A percentile compares a stretch with the other conserved stretches of the same genome.
Evolutionary conservation across 2,797 vertebrate species (phyloP).

Genomic region (Psittacula echo): DNA sequence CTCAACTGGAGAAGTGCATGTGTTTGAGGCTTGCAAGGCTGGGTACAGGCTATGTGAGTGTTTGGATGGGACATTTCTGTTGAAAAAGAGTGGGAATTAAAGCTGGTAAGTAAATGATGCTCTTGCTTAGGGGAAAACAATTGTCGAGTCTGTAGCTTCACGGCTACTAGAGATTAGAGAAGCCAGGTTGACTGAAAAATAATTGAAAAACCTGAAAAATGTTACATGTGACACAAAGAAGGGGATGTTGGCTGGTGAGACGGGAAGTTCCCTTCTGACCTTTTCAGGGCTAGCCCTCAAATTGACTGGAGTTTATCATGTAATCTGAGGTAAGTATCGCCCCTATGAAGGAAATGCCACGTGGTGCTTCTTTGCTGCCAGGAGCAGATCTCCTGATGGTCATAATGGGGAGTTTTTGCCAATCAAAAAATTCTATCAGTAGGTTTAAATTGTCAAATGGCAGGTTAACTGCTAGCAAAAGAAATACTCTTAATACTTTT

Average conservation of each 20-base stretch:
- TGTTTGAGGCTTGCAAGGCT: background rate
- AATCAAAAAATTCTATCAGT: background rate
- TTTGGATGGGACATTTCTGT: background rate
- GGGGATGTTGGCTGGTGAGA: background rate
- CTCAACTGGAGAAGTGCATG: background rate
- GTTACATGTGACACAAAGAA: fast-evolving
- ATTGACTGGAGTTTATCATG: background rate
- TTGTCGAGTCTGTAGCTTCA: background rate
- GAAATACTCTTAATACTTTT: background rate
- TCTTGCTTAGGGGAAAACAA: background rate
- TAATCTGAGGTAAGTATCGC: background rate
- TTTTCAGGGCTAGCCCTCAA: background rate
- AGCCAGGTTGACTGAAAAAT: background rate
- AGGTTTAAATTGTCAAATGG: background rate
- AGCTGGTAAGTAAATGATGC: background rate
- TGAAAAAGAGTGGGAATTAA: background rate
- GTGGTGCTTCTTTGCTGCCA: background rate
- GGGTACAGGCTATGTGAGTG: background rate
- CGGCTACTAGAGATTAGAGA: background rate
- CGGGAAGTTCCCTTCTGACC: background rate
- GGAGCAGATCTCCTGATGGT: background rate
- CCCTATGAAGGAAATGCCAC: background rate
- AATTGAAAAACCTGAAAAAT: background rate
- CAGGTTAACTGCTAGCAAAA: background rate
- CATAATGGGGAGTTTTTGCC: fast-evolving